phyloP scores from a whole-genome alignment of 2,797 vertebrate species.

The Malurus splendens region DNA sequence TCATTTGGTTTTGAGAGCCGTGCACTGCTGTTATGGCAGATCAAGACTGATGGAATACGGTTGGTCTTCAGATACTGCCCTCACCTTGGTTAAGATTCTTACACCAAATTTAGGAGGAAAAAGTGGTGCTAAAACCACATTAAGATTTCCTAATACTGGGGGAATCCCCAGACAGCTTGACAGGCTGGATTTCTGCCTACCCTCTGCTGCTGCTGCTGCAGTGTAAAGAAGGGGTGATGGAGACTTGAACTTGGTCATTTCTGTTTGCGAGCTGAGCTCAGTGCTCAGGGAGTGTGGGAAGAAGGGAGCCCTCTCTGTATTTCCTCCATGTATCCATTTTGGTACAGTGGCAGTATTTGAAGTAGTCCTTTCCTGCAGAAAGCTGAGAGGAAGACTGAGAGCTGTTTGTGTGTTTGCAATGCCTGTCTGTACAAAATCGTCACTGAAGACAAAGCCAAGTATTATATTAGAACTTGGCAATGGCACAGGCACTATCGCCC shows the following conservation, averaged over 20 bases:
- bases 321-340: conserved; percentile 35
- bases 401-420: conserved; percentile 26
- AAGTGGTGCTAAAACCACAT: not conserved
- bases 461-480: conserved; percentile 56
- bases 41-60: not conserved
- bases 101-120: not conserved
- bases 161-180: not conserved
- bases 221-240: not conserved
- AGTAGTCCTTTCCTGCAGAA: conserved; percentile 31
- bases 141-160: not conserved
- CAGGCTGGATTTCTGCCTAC: not conserved
- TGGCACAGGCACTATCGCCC: not conserved
- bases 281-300: not conserved
- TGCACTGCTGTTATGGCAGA: not conserved
- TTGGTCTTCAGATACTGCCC: not conserved
- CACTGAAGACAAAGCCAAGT: conserved; percentile 62
- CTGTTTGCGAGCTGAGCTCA: not conserved
- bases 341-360: conserved; percentile 39
- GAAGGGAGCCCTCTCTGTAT: not conserved
- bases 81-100: not conserved
- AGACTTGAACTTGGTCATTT: not conserved
- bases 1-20: not conserved
- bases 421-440: conserved; percentile 26
- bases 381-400: conserved; percentile 25
- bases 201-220: not conserved